Percentiles rank a stretch among this genome's conserved stretches.
Evolutionary conservation across 2,888 invertebrate genomes (phyloP).

Genomic region (Drosophila neonasuta): DNA sequence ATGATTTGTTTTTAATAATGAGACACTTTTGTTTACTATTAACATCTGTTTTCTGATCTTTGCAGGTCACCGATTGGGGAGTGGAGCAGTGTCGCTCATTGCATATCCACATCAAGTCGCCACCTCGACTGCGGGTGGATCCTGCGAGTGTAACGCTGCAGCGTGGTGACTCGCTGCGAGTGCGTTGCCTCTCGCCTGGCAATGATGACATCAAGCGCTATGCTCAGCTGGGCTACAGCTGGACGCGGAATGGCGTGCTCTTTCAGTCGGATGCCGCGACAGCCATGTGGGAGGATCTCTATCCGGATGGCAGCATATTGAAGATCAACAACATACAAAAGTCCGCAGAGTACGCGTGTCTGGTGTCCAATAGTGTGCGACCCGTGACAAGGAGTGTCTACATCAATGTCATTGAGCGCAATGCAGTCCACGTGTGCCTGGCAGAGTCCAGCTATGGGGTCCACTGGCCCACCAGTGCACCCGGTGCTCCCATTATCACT

Average conservation of each 20-base stretch:
- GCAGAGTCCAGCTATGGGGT: conserved; percentile 85
- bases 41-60: neutral
- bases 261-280: conserved; percentile 88
- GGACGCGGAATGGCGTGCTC: conserved; percentile 90
- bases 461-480: conserved; percentile 87
- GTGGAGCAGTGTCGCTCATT: conserved; percentile 86
- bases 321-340: conserved; percentile 91
- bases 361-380: conserved; percentile 84
- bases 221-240: conserved; percentile 90
- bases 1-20: no score
- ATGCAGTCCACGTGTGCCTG: conserved; percentile 84
- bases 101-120: conserved; percentile 84
- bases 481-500: conserved; percentile 87
- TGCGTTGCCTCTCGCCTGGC: conserved; percentile 86
- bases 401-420: conserved; percentile 86
- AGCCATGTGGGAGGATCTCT: conserved; percentile 93
- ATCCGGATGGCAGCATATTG: conserved; percentile 91
- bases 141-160: conserved; percentile 87
- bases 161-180: conserved; percentile 82
- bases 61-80: conserved; percentile 86
- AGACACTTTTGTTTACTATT: no score
- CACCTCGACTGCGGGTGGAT: conserved; percentile 86
- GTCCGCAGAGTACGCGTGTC: conserved; percentile 90
- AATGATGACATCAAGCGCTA: conserved; percentile 84
- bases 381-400: conserved; percentile 86